Evolutionary conservation across 2,888 invertebrate species (phyloP), one percentile per base, ranked within the genome.

Genomic region (Synanthedon formicaeformis): DNA sequence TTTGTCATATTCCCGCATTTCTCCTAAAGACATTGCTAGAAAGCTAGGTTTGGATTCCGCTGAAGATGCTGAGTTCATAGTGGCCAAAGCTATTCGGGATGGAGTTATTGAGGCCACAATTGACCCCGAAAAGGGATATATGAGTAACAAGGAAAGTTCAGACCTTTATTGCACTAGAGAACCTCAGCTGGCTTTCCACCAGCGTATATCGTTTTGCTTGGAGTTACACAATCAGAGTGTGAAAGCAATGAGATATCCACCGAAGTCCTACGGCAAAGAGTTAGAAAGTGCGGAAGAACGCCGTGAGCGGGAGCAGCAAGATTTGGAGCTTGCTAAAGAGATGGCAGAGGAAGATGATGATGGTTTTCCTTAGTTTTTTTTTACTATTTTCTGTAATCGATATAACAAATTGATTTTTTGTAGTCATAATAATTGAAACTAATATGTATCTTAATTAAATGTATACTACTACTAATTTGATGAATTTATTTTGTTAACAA

Each of bases 271-370:
- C 86, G 98, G 98, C 16, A 97, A 98, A 73, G 98, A 99, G 77
- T 88, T 99, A 56, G 99, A 99, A 79, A 97, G 97, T 64, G 98
- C 98, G 13, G 98, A 98, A 83, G 98, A 98, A 70, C 91, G 98
- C 52, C 90, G 98, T 55, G 98, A 98, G 79, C 89, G 98, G 52
- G 98, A 99, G 78, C 98, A 98, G 71, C 98, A 99, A 80, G 99
- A 99, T 83, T 88, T 99, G 69, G 99, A 99, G 78, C 89, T 98
- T 66, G 99, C 99, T n/a, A 99, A 99, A 80, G 99, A 99, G 88
- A 97, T 99, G 94, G 98, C 98, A 6, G 99, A 99, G 74, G 99
- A 99, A 75, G 99, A 99, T 81, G 98, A 98, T 88, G 97, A 97
- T 87, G 94, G 94, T 60, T 94, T 94, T 73, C 88, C 88, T 70